Base-by-base conservation (phyloP, 2,888 invertebrate genomes). In the Troglohyphantes excavatus region DNA sequence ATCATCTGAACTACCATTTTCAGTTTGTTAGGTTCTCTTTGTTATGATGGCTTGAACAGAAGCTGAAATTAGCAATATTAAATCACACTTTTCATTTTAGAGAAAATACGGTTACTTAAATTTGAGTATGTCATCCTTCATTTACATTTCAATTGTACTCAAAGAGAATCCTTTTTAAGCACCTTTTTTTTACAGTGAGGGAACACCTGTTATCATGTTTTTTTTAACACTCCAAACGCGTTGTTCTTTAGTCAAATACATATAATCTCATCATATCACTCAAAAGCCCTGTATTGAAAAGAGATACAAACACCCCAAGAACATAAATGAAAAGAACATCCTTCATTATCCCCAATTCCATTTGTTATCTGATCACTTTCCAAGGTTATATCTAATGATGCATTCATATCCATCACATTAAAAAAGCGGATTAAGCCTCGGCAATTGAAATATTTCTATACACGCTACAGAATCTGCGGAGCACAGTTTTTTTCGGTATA, bases 301-400 rank as follows among this genome's bases (percentile, higher is more conserved):
- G 17, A 17, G 53, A 53, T 53, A 13, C 5, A 53, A 53, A 53
- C 53, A 53, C 53, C n/a, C 13, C 13, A 53, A 13, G n/a, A n/a
- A 53, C 5, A 53, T 53, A 53, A 53, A 13, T 53, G 17, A 13
- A 39, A 53, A 13, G 17, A 46, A 46, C 17, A 53, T 53, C n/a
- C 5, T 13, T 53, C 53, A 53, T 53, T 53, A 53, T 17, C n/a
- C 17, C n/a, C 13, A n/a, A 78, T 65, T 78, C 9, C n/a, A 21
- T 65, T 26, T 46, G n/a, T 3, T 65, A 78, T 63, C 65, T 78
- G 67, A 68, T 68, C n/a, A 53, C 13, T 27, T 39, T n/a, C 43
- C 79, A 81, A 81, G 79, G 79, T 26, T 81, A 81, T 53, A 29
- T 46, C 29, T 81, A 67, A 81, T n/a, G 46, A 67, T n/a, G 29